Evolutionary conservation across 2,888 invertebrate species (phyloP).

Genomic region (Netelia melanura): DNA sequence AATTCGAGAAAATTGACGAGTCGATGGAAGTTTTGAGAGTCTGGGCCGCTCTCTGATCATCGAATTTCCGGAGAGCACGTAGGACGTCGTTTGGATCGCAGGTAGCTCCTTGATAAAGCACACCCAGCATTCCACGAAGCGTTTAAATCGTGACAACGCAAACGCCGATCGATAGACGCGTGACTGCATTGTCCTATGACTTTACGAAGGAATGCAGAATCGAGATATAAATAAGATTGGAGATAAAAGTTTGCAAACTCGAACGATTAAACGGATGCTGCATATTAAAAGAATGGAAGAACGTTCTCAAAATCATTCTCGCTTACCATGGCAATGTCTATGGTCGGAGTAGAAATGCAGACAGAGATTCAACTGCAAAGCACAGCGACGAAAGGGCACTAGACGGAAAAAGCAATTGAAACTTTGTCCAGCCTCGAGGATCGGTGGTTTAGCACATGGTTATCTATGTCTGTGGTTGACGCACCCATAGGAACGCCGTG

Average conservation of each 20-base stretch:
- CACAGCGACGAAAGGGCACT: conserved; percentile 12
- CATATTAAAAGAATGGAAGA: background rate
- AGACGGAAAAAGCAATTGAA: conserved; percentile 53
- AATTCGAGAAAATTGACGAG: conserved; percentile 61
- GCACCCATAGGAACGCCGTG: background rate
- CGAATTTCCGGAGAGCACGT: conserved; percentile 46
- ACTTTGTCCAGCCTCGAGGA: conserved; percentile 47
- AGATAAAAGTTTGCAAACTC: background rate
- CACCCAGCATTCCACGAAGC: background rate
- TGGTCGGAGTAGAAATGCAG: background rate
- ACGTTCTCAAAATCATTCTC: background rate
- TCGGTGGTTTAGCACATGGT: conserved; percentile 6
- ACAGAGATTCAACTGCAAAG: conserved; percentile 4
- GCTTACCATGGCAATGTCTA: background rate
- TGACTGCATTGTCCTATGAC: conserved; percentile 10
- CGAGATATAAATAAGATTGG: background rate
- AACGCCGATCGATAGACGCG: background rate
- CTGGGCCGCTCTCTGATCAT: conserved; percentile 16
- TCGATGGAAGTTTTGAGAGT: conserved; percentile 56
- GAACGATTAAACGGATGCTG: background rate
- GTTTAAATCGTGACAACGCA: background rate
- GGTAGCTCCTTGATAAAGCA: background rate
- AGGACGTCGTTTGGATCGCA: background rate
- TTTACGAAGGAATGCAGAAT: background rate
- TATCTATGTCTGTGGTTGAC: conserved; percentile 16